Base-by-base conservation (phyloP, 1,140 invertebrate genomes). In the Marisa cornuarietis region DNA sequence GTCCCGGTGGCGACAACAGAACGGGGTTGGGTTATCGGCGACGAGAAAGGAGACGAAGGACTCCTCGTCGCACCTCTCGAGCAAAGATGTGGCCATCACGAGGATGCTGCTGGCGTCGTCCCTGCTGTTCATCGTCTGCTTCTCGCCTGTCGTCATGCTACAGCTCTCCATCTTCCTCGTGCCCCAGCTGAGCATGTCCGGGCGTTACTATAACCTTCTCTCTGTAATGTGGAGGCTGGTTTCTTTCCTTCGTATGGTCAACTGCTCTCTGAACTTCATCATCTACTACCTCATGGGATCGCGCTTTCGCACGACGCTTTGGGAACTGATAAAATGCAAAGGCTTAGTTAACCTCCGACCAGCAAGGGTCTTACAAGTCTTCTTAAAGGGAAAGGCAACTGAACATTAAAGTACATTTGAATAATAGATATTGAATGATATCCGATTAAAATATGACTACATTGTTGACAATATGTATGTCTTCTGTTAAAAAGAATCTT, bases 221-320 rank as follows among this genome's bases (percentile, higher is more conserved):
- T 22, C 26, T 16, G 65, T 78, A 11, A 16, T 69, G 8, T 78
- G 76, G 76, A 66, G 61, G 3, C n/a, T 69, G 14, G 24, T 63
- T 8, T 13, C 42, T 20, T 1, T 68, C 0, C 54, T 78, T 22
- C 24, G 49, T 13, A 66, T 26, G 24, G n/a, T 78, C 63, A 78
- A 78, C 76, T 63, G 62, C 76, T 66, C 76, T 14, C 26, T 78
- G 42, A 78, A 69, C 65, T 68, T 78, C 65, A 22, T 78, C 76
- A 65, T 78, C 22, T 78, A 78, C 65, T 69, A 66, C 0, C 13
- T 16, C 13, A 78, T 78, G 65, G 65, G 76, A 13, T 78, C 76
- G 20, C 62, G 76, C 10, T 78, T 68, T 52, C 26, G 76, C 5
- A 13, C 42, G 16, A 78, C 76, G 0, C 63, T 78, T 51, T 22